phyloP scores from a whole-genome alignment of 2,888 invertebrate species.

The Biston stratarius region DNA sequence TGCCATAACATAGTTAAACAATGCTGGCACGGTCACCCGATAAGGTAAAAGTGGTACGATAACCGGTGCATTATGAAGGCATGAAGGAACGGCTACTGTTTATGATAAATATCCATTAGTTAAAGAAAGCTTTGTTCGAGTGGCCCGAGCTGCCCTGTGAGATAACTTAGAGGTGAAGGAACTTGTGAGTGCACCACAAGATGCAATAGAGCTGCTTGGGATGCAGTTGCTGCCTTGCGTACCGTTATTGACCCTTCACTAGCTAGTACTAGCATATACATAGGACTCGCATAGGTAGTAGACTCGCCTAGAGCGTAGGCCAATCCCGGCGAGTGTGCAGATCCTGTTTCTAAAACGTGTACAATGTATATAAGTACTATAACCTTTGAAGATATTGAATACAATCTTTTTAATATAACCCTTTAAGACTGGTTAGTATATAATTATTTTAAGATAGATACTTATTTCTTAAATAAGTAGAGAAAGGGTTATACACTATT shows the following conservation, averaged over 20 bases:
- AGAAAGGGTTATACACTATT: no score
- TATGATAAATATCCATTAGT: constrained; percentile 59
- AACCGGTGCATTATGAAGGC: constrained; percentile 71
- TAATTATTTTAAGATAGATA: neutral
- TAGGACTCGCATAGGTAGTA: constrained; percentile 36
- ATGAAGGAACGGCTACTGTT: constrained; percentile 57
- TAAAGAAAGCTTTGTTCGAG: constrained; percentile 52
- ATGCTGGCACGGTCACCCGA: constrained; percentile 75
- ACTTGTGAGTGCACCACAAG: constrained; percentile 65
- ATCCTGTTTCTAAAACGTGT: constrained; percentile 31
- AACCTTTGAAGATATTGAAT: constrained; percentile 1
- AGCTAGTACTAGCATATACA: constrained; percentile 34
- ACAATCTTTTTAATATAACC: constrained; percentile 10
- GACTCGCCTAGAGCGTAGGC: constrained; percentile 38
- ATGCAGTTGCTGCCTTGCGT: constrained; percentile 68
- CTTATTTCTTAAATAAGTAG: no score
- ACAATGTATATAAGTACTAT: constrained; percentile 15
- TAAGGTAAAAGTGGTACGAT: constrained; percentile 70
- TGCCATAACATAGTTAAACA: constrained; percentile 58
- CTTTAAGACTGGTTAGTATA: neutral
- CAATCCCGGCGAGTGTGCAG: constrained; percentile 36
- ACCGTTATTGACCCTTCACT: constrained; percentile 78
- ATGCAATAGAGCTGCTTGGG: constrained; percentile 73
- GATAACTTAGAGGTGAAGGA: constrained; percentile 69
- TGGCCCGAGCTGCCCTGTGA: constrained; percentile 54